phyloP scores from a whole-genome alignment of 1,140 invertebrate species.

The Piezodorus guildinii region DNA sequence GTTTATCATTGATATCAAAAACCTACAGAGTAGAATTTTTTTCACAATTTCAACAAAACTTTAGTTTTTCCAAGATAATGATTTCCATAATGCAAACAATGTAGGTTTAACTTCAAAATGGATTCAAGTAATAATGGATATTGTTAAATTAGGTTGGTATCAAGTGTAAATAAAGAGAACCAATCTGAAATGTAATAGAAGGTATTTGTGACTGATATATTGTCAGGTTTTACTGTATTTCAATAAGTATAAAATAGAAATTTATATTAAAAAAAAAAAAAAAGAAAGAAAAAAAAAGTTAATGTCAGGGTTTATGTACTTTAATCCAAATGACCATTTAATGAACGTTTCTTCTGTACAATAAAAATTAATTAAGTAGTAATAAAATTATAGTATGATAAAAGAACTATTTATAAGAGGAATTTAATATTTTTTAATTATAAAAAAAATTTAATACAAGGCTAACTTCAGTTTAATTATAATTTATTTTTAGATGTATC shows the following conservation, averaged over 20 bases:
- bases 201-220: not conserved
- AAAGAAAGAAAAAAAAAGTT: not conserved
- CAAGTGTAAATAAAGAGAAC: not conserved
- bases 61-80: not conserved
- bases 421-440: constrained; percentile 2
- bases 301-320: not conserved
- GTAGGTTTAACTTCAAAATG: not conserved
- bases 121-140: not conserved
- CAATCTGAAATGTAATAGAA: not conserved
- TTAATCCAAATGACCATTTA: constrained; percentile 5
- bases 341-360: constrained; percentile 2
- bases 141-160: not conserved
- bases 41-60: not conserved
- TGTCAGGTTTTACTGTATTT: not conserved
- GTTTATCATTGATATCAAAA: too few species aligned
- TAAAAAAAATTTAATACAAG: not conserved
- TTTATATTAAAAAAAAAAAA: too few species aligned
- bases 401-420: not conserved
- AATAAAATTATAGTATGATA: too few species aligned
- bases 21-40: not conserved
- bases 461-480: not conserved
- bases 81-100: not conserved
- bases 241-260: constrained; percentile 1
- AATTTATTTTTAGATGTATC: not conserved
- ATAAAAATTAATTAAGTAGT: not conserved